Percentiles rank a stretch among this genome's conserved stretches.
Conservation (phyloP, 2,113 vertebrate genomes). For the Pogona vitticeps region DNA sequence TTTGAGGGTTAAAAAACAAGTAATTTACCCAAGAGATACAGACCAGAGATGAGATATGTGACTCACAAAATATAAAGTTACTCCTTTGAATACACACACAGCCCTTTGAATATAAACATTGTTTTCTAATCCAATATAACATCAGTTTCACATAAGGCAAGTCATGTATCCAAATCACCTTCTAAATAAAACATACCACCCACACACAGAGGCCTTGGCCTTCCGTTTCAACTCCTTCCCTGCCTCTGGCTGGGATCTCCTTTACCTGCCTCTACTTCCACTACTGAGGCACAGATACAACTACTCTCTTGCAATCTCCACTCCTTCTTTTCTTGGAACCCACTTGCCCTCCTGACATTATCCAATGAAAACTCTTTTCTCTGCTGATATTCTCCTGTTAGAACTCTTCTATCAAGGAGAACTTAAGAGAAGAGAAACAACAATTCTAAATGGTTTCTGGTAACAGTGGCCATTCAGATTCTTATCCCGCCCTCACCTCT, state of each 20-base stretch:
- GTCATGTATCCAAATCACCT: background rate
- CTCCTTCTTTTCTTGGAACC: background rate
- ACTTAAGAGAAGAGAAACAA: background rate
- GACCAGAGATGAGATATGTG: background rate
- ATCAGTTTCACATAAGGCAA: background rate
- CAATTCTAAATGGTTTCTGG: background rate
- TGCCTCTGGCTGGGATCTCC: too few relatives aligned
- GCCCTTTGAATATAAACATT: background rate
- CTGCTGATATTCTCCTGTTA: background rate
- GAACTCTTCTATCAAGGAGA: background rate
- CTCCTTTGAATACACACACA: background rate
- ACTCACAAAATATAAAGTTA: background rate
- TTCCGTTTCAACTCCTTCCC: background rate
- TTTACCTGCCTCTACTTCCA: background rate
- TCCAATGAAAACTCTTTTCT: background rate
- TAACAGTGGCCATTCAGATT: background rate
- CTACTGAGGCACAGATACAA: background rate
- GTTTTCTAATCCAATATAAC: background rate
- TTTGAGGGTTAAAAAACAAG: background rate
- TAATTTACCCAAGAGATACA: background rate
- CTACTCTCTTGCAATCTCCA: background rate
- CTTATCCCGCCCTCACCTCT: background rate
- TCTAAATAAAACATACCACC: background rate
- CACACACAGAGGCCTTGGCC: background rate
- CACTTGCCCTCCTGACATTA: background rate